Conservation (phyloP, 2,888 invertebrate genomes). For the Germaria angustata region DNA sequence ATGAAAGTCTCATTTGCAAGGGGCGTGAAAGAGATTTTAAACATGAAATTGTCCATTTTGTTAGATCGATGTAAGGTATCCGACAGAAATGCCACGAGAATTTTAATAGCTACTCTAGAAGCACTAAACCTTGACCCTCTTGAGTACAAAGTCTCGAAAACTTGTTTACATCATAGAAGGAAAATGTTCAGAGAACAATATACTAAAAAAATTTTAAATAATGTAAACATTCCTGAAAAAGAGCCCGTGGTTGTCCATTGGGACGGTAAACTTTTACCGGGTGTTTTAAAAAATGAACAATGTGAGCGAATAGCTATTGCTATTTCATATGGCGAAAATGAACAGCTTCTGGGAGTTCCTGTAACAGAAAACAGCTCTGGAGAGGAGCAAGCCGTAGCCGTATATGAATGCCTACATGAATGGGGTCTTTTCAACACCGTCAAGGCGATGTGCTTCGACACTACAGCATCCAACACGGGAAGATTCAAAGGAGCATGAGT, state of each 20-base stretch:
- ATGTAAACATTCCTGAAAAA: background rate
- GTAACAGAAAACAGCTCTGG: background rate
- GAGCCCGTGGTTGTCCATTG: constrained; percentile 5
- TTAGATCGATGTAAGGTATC: constrained; percentile 14
- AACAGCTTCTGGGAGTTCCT: constrained; percentile 19
- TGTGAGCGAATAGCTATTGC: background rate
- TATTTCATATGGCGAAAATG: background rate
- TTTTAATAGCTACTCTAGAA: constrained; percentile 13
- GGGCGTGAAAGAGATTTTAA: constrained; percentile 35
- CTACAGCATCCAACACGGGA: constrained; percentile 14
- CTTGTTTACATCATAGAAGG: background rate
- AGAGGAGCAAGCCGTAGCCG: background rate
- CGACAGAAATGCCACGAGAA: background rate
- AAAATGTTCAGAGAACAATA: constrained; percentile 17
- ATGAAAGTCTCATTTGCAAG: constrained; percentile 39
- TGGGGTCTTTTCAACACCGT: background rate
- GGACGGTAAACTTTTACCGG: constrained; percentile 17
- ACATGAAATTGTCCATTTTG: constrained; percentile 40
- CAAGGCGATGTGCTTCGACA: constrained; percentile 14
- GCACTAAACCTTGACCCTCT: background rate
- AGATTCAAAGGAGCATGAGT: constrained; percentile 22
- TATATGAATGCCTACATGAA: background rate
- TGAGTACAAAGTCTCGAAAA: constrained; percentile 22
- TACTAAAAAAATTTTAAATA: background rate
- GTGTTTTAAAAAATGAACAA: constrained; percentile 6